Evolutionary conservation across 2,888 invertebrate genomes (phyloP), one percentile per base, ranked within the genome.

Genomic region (Drosophila nr. perissopoda): DNA sequence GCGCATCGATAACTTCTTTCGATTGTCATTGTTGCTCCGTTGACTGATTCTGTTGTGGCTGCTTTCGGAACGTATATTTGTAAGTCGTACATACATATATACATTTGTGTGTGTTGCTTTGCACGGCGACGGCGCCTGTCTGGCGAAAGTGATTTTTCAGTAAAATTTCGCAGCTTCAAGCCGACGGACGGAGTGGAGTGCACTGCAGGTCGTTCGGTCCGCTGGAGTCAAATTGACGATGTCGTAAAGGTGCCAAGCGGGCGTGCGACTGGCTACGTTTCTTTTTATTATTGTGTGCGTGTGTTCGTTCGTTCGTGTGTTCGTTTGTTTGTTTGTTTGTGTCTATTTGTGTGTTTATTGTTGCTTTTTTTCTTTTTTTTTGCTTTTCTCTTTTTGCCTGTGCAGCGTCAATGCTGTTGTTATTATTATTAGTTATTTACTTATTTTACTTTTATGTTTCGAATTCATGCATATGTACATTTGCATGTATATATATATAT

Each of bases 61-160:
- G 80, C 76, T 78, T 78, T 80, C 71, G 71, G 77, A 61, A 75
- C 71, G 63, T 75, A 70, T 59, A 63, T 64, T 56, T 56, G 38
- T 38, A 38, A 38, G 66, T 34, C 29, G 48, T 66, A 31, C 45
- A 4, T 66, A 27, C 42, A 54, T 63, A n/a, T 48, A 34, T 66
- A 36, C 70, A 59, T 71, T 54, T 67, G 68, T 63, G 69, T 63
- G 62, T 60, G 69, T 73, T 51, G 62, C 68, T 76, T 69, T 69
- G 81, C 77, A 80, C 81, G 77, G 81, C 77, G 81, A 73, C 78
- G 78, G 78, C 78, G 78, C 81, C 78, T 78, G 78, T 78, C 79
- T 83, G 86, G 85, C 85, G 85, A 86, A 86, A 86, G 86, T 85
- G 86, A 80, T 85, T 85, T 84, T 87, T 80, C 73, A 82, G 80